Base-by-base conservation (phyloP, 1,140 invertebrate genomes). In the Diprion similis region DNA sequence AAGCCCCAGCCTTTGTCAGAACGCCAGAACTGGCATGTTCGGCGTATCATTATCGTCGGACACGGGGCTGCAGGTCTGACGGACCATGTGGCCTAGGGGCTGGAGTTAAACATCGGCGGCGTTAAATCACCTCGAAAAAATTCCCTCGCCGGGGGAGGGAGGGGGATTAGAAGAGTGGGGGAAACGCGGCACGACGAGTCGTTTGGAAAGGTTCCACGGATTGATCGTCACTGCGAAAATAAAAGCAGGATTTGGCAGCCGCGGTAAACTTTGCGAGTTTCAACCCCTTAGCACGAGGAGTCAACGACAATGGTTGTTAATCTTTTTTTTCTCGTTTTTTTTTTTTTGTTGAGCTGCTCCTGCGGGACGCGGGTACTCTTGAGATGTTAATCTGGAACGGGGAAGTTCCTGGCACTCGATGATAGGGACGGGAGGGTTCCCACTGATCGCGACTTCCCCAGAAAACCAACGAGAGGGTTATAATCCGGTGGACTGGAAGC, bases 401-500 rank as follows among this genome's bases (percentile, higher is more conserved):
- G 51, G 51, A 59, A 59, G 51, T 17, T 17, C 51, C 51, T 59
- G 51, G 6, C n/a, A 59, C 51, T 59, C 51, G n/a, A 59, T 59
- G 51, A 59, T 59, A 59, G 11, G 51, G n/a, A 17, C n/a, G 51
- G n/a, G 51, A 59, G 51, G 51, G 51, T 59, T 59, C 3, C 51
- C 11, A 4, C n/a, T 15, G 51, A 59, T 59, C 51, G 51, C n/a
- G 51, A 13, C 51, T 59, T 59, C n/a, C 51, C 51, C 51, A 59
- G 51, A 59, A 59, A 59, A 59, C n/a, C 51, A 59, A 59, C 51
- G 51, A 59, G n/a, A 17, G 51, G 51, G 51, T 59, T 59, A 59
- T 59, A 59, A 59, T 59, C 51, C 51, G 11, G 6, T 9, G 8
- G 51, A 59, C 51, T 59, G 9, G 51, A 17, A 59, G 51, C 11